phyloP scores from a whole-genome alignment of 2,797 vertebrate species.

The Pyrocephalus nanus region DNA sequence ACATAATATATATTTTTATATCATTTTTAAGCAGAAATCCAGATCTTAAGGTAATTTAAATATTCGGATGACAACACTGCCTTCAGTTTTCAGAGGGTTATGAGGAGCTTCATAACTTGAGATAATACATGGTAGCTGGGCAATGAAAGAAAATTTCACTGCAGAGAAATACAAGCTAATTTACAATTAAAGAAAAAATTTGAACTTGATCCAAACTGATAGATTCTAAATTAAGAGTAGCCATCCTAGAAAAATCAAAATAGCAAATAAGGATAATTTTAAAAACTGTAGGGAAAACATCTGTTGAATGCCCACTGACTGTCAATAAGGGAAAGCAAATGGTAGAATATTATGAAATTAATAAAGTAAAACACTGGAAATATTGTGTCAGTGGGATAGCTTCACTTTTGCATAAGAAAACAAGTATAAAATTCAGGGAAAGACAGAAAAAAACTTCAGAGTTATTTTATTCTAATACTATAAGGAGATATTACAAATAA shows the following conservation, averaged over 20 bases:
- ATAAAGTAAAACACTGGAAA: background rate
- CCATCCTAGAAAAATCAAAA: background rate
- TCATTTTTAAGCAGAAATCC: background rate
- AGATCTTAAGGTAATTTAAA: background rate
- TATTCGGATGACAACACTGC: background rate
- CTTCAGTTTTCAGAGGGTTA: background rate
- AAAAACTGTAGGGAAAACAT: background rate
- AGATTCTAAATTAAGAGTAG: background rate
- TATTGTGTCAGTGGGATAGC: background rate
- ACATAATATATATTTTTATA: background rate
- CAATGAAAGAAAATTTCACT: background rate
- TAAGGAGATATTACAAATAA: background rate
- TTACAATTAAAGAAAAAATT: background rate
- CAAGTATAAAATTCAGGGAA: background rate
- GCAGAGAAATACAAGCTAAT: background rate
- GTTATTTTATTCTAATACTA: background rate
- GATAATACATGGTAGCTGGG: background rate
- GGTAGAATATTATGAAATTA: background rate
- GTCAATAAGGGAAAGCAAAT: background rate
- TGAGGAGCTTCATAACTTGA: background rate
- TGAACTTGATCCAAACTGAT: background rate
- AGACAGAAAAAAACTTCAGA: background rate
- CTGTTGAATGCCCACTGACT: background rate
- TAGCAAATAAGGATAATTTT: background rate
- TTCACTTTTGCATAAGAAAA: background rate